Evolutionary conservation across 1,140 invertebrate genomes (phyloP).

Genomic region (Diuraphis noxia): DNA sequence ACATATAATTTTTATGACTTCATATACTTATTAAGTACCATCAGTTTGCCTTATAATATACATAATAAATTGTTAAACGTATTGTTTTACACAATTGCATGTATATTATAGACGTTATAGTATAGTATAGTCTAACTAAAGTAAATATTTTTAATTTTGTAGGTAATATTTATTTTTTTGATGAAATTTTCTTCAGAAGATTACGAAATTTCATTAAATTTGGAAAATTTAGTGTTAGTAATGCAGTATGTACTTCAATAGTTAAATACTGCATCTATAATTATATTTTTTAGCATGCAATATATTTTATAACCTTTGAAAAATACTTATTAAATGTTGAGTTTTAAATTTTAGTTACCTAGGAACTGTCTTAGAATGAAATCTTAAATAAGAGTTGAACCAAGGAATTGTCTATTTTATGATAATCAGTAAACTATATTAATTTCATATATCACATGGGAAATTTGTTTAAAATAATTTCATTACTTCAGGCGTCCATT

Average conservation of each 20-base stretch:
- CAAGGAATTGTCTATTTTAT: too few relatives aligned
- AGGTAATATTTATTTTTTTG: background rate
- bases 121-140: background rate
- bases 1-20: background rate
- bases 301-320: background rate
- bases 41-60: background rate
- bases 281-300: background rate
- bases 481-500: background rate
- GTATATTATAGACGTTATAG: background rate
- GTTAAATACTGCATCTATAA: background rate
- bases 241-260: background rate
- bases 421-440: background rate
- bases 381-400: too few relatives aligned
- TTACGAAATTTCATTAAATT: background rate
- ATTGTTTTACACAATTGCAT: background rate
- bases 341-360: background rate
- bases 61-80: too few relatives aligned
- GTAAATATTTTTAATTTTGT: background rate
- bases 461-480: background rate
- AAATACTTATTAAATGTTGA: background rate
- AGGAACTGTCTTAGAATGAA: background rate
- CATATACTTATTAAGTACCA: background rate
- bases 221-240: background rate
- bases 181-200: background rate
- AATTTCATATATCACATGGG: too few relatives aligned